phyloP scores from a whole-genome alignment of 1,140 invertebrate genomes.

The Tyrophagus putrescentiae region DNA sequence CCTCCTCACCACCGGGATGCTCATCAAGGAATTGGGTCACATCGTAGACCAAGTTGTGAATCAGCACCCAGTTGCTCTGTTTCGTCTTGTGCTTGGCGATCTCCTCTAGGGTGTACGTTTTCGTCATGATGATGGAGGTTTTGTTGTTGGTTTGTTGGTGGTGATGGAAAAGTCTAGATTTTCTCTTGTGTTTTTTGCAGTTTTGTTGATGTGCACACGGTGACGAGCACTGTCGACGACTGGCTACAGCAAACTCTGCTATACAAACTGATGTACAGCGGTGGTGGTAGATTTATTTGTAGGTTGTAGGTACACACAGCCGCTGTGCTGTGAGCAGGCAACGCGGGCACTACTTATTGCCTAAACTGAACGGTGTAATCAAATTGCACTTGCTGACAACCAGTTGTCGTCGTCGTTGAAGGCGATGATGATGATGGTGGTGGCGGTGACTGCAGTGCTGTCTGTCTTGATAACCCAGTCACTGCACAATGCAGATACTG shows the following conservation, averaged over 20 bases:
- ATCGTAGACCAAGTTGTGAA: constrained; percentile 46
- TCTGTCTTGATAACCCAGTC: no score
- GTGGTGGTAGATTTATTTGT: no score
- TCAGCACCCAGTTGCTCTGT: constrained; percentile 41
- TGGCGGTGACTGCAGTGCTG: not conserved
- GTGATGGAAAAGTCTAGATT: not conserved
- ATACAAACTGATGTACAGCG: no score
- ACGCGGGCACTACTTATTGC: no score
- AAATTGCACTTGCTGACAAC: no score
- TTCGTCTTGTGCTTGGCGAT: constrained; percentile 38
- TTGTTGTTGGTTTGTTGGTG: not conserved
- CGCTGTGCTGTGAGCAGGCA: no score
- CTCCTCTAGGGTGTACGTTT: constrained; percentile 32
- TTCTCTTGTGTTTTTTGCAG: not conserved
- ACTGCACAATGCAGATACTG: no score
- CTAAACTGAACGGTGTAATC: no score
- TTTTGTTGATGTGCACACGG: not conserved
- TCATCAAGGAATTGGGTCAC: constrained; percentile 47
- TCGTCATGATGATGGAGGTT: not conserved
- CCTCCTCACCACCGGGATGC: constrained; percentile 95
- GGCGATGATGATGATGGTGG: not conserved
- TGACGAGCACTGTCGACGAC: no score
- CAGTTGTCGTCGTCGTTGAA: not conserved
- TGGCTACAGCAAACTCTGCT: no score
- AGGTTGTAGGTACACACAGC: no score